These are phyloP conservation scores for Pagrus major DNA, from an alignment of 2,113 vertebrate genomes.

Conservation along the genomic window DNA sequence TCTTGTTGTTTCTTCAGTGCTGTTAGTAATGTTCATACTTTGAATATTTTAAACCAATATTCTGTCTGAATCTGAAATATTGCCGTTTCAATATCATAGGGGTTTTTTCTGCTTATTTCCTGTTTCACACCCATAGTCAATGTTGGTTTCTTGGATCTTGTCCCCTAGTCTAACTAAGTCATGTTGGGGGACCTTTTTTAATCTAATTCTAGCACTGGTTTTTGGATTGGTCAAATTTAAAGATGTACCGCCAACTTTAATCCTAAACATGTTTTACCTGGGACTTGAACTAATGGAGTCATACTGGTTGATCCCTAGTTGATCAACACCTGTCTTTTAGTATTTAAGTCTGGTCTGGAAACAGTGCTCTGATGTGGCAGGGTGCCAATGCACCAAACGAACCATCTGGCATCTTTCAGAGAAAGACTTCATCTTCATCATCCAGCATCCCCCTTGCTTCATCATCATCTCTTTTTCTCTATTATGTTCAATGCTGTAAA, in stretches of 20 bases:
- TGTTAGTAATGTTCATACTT: too few relatives aligned
- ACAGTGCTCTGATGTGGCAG: constrained; percentile 11
- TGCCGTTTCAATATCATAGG: too few relatives aligned
- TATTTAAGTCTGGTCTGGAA: constrained; percentile 14
- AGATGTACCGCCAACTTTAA: not conserved
- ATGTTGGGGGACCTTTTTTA: not conserved
- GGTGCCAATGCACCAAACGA: constrained; percentile 25
- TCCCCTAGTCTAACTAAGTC: not conserved
- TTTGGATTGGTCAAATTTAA: not conserved
- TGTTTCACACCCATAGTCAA: not conserved
- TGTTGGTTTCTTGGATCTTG: not conserved
- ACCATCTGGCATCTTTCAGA: constrained; percentile 53
- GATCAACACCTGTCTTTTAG: constrained; percentile 17
- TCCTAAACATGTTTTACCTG: not conserved
- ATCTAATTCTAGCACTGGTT: not conserved
- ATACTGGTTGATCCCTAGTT: not conserved
- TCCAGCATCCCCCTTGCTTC: not conserved
- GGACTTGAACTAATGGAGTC: not conserved
- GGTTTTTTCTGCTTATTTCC: not conserved
- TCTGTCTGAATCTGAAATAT: too few relatives aligned
- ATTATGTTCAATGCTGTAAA: constrained; percentile 53
- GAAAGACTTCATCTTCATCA: constrained; percentile 36
- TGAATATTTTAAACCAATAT: too few relatives aligned
- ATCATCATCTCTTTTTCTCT: constrained; percentile 9
- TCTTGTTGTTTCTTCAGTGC: too few relatives aligned